Evolutionary conservation across 1,140 invertebrate genomes (phyloP).

Genomic region (Venustaconcha ellipsiformis): DNA sequence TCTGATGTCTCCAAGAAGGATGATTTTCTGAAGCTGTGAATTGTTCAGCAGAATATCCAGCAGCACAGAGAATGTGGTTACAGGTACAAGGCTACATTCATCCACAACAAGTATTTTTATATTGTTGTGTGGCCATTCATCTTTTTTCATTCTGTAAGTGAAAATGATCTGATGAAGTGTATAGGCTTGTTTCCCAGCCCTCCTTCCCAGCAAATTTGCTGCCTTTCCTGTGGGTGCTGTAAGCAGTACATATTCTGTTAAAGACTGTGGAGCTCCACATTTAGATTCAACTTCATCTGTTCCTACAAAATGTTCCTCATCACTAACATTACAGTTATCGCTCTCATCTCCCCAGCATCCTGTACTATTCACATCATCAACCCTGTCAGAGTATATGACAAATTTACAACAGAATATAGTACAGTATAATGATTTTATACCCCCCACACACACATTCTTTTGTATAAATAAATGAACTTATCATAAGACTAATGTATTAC

Average conservation of each 20-base stretch:
- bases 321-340: conserved; percentile 2
- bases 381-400: background rate
- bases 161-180: conserved; percentile 62
- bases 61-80: conserved; percentile 54
- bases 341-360: background rate
- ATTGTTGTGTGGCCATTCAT: conserved; percentile 46
- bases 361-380: background rate
- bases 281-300: background rate
- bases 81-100: conserved; percentile 62
- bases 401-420: background rate
- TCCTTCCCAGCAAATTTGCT: conserved; percentile 58
- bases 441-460: too few species aligned
- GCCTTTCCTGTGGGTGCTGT: conserved; percentile 65
- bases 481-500: too few species aligned
- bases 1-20: conserved; percentile 61
- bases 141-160: conserved; percentile 43
- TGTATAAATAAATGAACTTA: too few species aligned
- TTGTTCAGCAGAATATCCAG: conserved; percentile 50
- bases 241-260: conserved; percentile 36
- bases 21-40: conserved; percentile 47
- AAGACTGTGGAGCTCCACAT: background rate
- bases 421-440: too few species aligned
- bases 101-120: conserved; percentile 59
- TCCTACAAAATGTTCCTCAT: background rate
- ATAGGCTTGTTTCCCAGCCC: conserved; percentile 46